These are phyloP conservation scores for Sesamia inferens DNA, from an alignment of 2,888 invertebrate species.

Conservation along the genomic window DNA sequence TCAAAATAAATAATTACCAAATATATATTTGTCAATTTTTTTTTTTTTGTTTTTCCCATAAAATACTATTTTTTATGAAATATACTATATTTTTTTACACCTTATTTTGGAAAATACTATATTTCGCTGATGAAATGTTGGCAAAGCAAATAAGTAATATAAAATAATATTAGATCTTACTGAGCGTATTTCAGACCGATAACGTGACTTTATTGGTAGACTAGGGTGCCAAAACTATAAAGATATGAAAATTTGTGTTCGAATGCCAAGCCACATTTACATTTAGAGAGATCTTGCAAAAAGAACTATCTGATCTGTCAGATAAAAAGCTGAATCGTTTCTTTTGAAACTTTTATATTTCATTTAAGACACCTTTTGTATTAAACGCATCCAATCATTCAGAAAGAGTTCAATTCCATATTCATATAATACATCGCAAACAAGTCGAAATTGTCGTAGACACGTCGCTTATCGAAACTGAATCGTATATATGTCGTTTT, in stretches of 20 bases:
- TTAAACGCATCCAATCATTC: not conserved
- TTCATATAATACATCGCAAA: constrained; percentile 39
- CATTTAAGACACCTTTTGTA: not conserved
- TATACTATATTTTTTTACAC: no score
- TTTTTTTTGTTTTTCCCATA: no score
- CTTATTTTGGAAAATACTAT: no score
- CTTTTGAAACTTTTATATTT: not conserved
- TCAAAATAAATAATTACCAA: no score
- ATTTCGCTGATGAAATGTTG: no score
- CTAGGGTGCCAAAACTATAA: constrained; percentile 16
- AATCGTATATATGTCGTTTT: constrained; percentile 41
- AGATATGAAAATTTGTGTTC: constrained; percentile 19
- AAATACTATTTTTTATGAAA: no score
- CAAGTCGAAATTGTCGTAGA: constrained; percentile 46
- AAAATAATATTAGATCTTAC: constrained; percentile 14
- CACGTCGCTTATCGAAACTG: constrained; percentile 49
- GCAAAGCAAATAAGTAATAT: not conserved
- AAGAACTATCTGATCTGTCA: not conserved
- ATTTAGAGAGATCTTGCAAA: constrained; percentile 20
- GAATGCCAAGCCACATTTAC: constrained; percentile 28
- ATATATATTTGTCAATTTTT: no score
- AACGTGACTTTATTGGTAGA: not conserved
- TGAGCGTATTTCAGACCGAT: not conserved
- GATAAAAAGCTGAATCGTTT: constrained; percentile 1
- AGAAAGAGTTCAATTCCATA: constrained; percentile 12